Conservation (phyloP, 2,888 invertebrate genomes). For the Leptothorax acervorum region DNA sequence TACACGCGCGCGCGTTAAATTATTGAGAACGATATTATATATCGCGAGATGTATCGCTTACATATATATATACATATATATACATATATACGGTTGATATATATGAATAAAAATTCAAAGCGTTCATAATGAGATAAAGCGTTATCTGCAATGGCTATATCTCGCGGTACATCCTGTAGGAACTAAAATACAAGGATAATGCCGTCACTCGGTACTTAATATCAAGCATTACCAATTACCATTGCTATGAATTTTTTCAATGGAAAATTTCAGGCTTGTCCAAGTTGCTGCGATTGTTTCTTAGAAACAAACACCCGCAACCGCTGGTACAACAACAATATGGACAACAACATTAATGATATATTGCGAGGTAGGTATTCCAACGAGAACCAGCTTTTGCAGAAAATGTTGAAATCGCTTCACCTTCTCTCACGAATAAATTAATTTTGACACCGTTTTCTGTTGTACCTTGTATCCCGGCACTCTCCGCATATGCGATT, state of each 20-base stretch:
- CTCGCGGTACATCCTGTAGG: conserved; percentile 40
- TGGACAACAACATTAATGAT: conserved; percentile 74
- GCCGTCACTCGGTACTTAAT: not conserved
- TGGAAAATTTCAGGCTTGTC: not conserved
- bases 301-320: not conserved
- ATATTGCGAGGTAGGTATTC: conserved; percentile 74
- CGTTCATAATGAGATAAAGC: conserved; percentile 29
- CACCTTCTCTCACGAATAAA: not conserved
- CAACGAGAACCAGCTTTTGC: too few species aligned
- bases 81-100: too few species aligned
- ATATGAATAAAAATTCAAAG: conserved; percentile 1
- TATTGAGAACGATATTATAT: not conserved
- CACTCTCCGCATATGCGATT: not conserved
- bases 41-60: not conserved
- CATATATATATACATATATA: too few species aligned
- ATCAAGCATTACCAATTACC: not conserved
- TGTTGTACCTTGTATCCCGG: not conserved
- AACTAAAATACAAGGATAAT: conserved; percentile 9
- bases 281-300: not conserved
- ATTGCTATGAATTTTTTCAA: not conserved
- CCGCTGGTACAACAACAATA: conserved; percentile 45
- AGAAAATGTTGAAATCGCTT: not conserved
- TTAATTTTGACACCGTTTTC: not conserved
- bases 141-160: conserved; percentile 43
- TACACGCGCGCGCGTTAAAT: not conserved